These are phyloP conservation scores for Ammodytes dubius DNA, from an alignment of 2,113 vertebrate species.

Conservation along the genomic window DNA sequence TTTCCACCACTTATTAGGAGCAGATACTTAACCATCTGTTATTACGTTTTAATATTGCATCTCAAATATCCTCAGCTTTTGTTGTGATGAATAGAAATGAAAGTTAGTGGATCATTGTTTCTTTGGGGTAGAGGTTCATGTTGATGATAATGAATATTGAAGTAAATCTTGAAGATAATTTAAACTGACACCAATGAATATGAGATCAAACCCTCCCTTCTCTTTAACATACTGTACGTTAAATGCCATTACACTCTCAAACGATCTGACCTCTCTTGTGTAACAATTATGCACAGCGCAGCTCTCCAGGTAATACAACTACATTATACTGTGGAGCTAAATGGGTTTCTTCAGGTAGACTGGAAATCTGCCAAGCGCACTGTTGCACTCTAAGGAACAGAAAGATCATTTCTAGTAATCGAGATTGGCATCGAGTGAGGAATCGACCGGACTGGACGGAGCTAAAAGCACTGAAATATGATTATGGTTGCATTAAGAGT, in stretches of 20 bases:
- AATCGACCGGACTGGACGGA: neutral
- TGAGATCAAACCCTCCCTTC: neutral
- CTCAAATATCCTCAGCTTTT: neutral
- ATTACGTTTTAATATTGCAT: neutral
- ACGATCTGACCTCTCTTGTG: constrained; percentile 1
- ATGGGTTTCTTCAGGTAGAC: neutral
- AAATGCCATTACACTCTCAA: neutral
- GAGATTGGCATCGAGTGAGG: constrained; percentile 8
- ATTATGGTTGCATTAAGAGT: constrained; percentile 50
- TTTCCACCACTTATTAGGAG: constrained; percentile 9
- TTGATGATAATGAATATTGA: constrained; percentile 5
- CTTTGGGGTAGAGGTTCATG: neutral
- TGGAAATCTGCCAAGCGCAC: constrained; percentile 25
- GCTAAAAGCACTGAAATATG: constrained; percentile 40
- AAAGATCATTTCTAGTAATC: constrained; percentile 15
- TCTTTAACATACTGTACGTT: neutral
- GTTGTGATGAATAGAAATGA: neutral
- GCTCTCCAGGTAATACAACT: neutral
- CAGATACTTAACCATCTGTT: neutral
- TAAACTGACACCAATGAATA: neutral
- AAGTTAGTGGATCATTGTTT: neutral
- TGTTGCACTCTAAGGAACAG: constrained; percentile 18
- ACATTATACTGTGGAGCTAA: neutral
- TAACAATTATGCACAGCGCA: neutral
- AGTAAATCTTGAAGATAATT: neutral